Conservation (phyloP, 2,888 invertebrate genomes). For the Lottia scabra region DNA sequence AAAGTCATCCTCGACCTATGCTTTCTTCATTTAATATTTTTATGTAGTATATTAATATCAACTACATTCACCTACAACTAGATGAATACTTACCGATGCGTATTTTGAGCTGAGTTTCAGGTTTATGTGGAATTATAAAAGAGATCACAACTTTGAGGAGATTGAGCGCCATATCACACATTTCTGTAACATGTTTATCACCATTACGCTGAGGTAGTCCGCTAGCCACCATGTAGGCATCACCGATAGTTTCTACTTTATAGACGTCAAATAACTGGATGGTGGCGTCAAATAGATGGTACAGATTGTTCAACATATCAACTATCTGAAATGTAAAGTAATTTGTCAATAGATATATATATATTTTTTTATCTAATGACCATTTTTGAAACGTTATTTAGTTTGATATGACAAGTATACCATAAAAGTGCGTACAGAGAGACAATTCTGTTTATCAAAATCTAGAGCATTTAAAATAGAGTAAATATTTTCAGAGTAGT, state of each 20-base stretch:
- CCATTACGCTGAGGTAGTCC: conserved; percentile 58
- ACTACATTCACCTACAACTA: no score
- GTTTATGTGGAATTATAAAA: conserved; percentile 59
- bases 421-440: no score
- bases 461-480: no score
- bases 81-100: conserved; percentile 55
- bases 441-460: no score
- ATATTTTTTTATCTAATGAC: no score
- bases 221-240: conserved; percentile 64
- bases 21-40: no score
- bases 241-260: conserved; percentile 66
- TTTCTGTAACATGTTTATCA: conserved; percentile 53
- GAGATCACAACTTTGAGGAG: conserved; percentile 52
- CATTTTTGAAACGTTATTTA: no score
- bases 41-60: no score
- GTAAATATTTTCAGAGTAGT: no score
- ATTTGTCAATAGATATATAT: no score
- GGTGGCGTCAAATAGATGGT: conserved; percentile 57
- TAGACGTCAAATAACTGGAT: conserved; percentile 60
- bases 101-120: conserved; percentile 48
- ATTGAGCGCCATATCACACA: conserved; percentile 55
- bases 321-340: conserved; percentile 47
- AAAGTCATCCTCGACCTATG: no score
- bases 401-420: no score
- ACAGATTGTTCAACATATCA: conserved; percentile 53